Conservation (phyloP, 2,888 invertebrate species). For the Agonum fuliginosum region DNA sequence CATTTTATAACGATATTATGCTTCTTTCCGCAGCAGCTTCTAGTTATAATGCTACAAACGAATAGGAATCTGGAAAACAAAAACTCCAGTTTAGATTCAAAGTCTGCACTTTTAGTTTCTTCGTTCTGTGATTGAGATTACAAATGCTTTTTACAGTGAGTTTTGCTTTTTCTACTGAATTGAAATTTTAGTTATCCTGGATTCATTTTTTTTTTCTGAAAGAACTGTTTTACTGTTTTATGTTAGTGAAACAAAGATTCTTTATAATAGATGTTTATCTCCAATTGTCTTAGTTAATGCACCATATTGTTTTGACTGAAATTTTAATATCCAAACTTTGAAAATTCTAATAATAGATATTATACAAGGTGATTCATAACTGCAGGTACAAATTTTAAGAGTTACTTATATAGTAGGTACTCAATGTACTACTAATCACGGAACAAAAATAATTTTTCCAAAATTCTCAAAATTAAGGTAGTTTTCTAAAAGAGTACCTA, state of each 20-base stretch:
- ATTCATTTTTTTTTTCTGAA: constrained; percentile 12
- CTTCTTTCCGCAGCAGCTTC: background rate
- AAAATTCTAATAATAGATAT: too few species aligned
- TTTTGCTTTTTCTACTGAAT: constrained; percentile 21
- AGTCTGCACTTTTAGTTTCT: background rate
- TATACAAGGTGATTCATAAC: too few species aligned
- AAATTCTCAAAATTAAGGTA: too few species aligned
- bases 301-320: background rate
- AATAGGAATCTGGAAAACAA: background rate
- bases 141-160: constrained; percentile 1
- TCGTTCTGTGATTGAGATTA: constrained; percentile 2
- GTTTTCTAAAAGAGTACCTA: too few species aligned
- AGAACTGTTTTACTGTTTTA: constrained; percentile 20
- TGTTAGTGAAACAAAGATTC: constrained; percentile 13
- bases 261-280: background rate
- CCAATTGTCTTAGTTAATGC: background rate
- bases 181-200: constrained; percentile 22
- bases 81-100: background rate
- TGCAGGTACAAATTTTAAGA: too few species aligned
- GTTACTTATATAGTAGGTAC: too few species aligned
- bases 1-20: background rate
- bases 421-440: too few species aligned
- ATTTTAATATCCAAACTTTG: too few species aligned
- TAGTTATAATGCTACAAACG: background rate
- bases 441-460: too few species aligned